phyloP scores from a whole-genome alignment of 2,113 vertebrate genomes.

The Oplegnathus fasciatus region DNA sequence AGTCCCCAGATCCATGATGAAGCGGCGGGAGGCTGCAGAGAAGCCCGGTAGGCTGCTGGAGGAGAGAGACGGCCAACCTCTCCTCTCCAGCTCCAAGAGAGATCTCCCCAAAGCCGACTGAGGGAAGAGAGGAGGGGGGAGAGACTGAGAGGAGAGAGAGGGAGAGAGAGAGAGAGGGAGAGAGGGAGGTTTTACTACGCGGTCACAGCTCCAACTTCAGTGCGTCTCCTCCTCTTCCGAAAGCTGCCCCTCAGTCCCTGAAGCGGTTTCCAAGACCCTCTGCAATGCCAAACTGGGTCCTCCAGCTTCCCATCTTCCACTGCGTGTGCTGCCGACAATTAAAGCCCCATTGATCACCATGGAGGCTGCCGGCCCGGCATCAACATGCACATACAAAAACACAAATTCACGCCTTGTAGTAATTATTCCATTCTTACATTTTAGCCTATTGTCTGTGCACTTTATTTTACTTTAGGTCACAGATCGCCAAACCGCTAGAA shows the following conservation, averaged over 20 bases:
- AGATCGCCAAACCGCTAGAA: too few species aligned
- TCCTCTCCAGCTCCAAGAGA: conserved; percentile 64
- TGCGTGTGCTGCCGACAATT: conserved; percentile 13
- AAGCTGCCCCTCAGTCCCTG: conserved; percentile 10
- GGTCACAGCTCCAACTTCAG: conserved; percentile 13
- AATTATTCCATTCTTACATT: too few species aligned
- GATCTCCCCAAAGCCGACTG: conserved; percentile 30
- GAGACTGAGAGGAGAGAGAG: background rate
- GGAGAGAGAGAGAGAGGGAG: background rate
- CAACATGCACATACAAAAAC: background rate
- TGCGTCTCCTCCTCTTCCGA: conserved; percentile 20
- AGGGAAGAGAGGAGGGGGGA: background rate
- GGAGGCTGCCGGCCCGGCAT: background rate
- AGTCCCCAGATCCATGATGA: conserved; percentile 63
- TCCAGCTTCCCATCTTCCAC: background rate
- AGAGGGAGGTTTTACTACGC: background rate
- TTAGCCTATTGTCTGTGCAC: background rate
- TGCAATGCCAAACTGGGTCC: background rate
- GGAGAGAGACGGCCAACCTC: conserved; percentile 53
- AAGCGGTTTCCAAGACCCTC: background rate
- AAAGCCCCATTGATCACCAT: background rate
- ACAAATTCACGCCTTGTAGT: background rate
- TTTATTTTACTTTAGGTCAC: background rate
- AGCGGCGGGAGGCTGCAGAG: conserved; percentile 29
- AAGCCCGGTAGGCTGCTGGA: conserved; percentile 39